These are phyloP conservation scores for Dugesia japonica DNA, from an alignment of 2,888 invertebrate species.

Conservation along the genomic window DNA sequence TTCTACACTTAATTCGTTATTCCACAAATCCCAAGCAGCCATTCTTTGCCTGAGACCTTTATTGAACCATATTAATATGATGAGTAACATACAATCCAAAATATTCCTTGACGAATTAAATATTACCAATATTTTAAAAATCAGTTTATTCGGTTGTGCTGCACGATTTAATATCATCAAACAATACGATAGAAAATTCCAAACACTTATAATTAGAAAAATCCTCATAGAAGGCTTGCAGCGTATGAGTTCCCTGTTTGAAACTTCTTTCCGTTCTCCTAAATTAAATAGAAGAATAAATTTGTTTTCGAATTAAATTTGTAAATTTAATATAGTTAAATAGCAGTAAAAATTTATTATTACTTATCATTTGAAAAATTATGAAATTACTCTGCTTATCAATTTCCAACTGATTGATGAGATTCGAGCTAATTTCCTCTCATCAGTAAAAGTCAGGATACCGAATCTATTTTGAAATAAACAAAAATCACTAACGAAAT, in stretches of 20 bases:
- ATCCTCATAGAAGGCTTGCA: neutral
- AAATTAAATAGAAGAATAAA: too few relatives aligned
- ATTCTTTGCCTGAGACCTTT: slow-evolving; percentile 10
- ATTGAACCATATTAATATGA: neutral
- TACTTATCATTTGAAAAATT: too few relatives aligned
- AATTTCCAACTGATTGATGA: too few relatives aligned
- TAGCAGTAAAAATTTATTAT: too few relatives aligned
- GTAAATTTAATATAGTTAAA: too few relatives aligned
- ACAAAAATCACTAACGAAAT: too few relatives aligned
- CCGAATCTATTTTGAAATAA: too few relatives aligned
- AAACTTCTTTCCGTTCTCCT: neutral
- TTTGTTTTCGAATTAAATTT: too few relatives aligned
- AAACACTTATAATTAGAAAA: neutral
- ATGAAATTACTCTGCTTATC: too few relatives aligned
- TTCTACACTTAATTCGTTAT: neutral
- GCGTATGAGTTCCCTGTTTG: neutral
- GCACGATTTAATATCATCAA: neutral
- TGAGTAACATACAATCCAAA: neutral
- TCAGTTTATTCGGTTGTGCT: neutral
- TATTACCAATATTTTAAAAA: neutral
- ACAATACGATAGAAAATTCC: neutral
- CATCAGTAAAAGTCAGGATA: too few relatives aligned
- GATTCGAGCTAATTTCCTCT: too few relatives aligned
- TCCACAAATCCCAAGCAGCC: slow-evolving; percentile 4
- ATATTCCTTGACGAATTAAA: neutral